Conservation (phyloP, 1,140 invertebrate genomes). For the Caerostris darwini region DNA sequence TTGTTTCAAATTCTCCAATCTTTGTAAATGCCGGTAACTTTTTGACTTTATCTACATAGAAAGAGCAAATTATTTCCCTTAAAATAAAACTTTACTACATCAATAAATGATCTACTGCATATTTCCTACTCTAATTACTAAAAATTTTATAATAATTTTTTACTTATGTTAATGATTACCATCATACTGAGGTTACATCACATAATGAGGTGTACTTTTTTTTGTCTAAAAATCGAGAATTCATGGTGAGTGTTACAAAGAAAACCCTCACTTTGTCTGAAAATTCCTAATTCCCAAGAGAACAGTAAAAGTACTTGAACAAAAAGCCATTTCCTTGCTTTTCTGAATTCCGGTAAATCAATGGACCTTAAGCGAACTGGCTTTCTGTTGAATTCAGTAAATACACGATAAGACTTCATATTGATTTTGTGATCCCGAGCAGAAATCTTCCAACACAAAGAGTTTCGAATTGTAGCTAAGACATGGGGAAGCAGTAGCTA, state of each 20-base stretch:
- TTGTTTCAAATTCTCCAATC: too few relatives aligned
- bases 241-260: neutral
- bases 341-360: conserved; percentile 26
- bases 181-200: too few relatives aligned
- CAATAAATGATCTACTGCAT: too few relatives aligned
- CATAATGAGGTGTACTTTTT: too few relatives aligned
- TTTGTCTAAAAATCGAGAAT: neutral
- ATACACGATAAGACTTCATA: conserved; percentile 56
- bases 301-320: conserved; percentile 6
- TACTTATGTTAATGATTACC: too few relatives aligned
- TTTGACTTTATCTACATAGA: too few relatives aligned
- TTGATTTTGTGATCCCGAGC: conserved; percentile 37
- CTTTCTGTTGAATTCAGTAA: conserved; percentile 44
- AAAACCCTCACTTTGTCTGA: neutral
- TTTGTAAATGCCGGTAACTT: too few relatives aligned
- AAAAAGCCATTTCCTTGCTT: conserved; percentile 6
- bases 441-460: conserved; percentile 53
- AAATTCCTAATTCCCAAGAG: conserved; percentile 4
- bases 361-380: conserved; percentile 12
- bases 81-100: too few relatives aligned
- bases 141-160: too few relatives aligned
- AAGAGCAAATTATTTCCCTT: too few relatives aligned
- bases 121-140: too few relatives aligned
- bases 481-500: conserved; percentile 28
- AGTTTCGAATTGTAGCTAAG: conserved; percentile 48